These are phyloP conservation scores for Caenorhabditis wallacei DNA, from an alignment of 2,888 invertebrate genomes.

Conservation along the genomic window DNA sequence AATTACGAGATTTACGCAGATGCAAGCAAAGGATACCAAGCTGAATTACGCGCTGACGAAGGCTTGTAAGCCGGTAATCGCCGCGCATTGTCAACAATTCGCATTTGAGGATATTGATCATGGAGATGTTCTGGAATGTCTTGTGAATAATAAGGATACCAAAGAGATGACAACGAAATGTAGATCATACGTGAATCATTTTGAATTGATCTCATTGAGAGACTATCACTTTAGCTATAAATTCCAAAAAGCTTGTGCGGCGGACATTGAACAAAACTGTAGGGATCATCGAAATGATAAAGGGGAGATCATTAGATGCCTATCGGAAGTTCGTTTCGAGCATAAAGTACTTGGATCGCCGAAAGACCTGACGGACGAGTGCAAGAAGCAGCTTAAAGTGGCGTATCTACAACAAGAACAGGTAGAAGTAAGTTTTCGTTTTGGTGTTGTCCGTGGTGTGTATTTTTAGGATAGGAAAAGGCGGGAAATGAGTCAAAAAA, in stretches of 20 bases:
- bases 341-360: constrained; percentile 85
- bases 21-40: constrained; percentile 92
- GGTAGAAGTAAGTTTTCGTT: constrained; percentile 77
- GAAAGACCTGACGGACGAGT: constrained; percentile 91
- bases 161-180: constrained; percentile 71
- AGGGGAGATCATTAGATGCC: constrained; percentile 88
- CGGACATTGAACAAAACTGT: constrained; percentile 87
- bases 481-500: no score
- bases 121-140: constrained; percentile 94
- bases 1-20: constrained; percentile 91
- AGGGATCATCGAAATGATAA: constrained; percentile 79
- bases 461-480: no score
- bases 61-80: constrained; percentile 91
- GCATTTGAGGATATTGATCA: constrained; percentile 86
- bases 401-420: constrained; percentile 90
- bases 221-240: constrained; percentile 92
- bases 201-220: constrained; percentile 94
- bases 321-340: constrained; percentile 93
- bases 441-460: constrained; percentile 39
- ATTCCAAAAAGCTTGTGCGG: constrained; percentile 91
- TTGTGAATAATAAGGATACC: constrained; percentile 91
- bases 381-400: constrained; percentile 92
- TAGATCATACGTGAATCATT: constrained; percentile 94
- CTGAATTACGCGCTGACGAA: constrained; percentile 92
- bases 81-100: constrained; percentile 87